Evolutionary conservation across 2,113 vertebrate species (phyloP).

Genomic region (Macrotis lagotis): DNA sequence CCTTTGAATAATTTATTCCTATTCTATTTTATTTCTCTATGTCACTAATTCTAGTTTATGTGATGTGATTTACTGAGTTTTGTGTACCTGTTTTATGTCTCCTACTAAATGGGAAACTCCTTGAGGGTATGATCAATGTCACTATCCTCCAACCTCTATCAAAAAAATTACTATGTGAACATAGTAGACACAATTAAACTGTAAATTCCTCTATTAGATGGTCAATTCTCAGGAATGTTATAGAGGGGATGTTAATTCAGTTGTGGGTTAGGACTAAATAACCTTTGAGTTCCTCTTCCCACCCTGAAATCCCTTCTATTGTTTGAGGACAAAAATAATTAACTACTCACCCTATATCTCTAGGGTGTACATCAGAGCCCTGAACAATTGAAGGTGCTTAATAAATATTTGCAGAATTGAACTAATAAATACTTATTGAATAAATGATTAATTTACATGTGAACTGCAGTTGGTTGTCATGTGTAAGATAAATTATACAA

Average conservation of each 20-base stretch:
- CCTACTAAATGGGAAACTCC: background rate
- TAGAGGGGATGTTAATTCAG: background rate
- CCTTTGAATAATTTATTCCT: background rate
- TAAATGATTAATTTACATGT: background rate
- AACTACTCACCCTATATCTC: background rate
- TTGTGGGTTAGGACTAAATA: background rate
- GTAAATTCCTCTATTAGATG: background rate
- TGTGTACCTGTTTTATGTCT: background rate
- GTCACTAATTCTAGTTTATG: background rate
- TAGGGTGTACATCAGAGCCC: background rate
- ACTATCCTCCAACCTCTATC: background rate
- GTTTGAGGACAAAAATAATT: background rate
- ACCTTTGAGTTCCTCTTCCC: background rate
- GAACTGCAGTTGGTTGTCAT: background rate
- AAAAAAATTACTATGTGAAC: background rate
- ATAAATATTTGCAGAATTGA: background rate
- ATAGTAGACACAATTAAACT: background rate
- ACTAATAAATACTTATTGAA: background rate
- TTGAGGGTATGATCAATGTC: background rate
- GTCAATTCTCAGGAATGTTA: background rate
- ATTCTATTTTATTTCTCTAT: background rate
- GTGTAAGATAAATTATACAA: conserved; percentile 2
- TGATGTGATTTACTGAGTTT: background rate
- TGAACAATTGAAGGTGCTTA: background rate
- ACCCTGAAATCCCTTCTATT: background rate